Evolutionary conservation across 2,888 invertebrate species (phyloP).

Genomic region (Anorthoa munda): DNA sequence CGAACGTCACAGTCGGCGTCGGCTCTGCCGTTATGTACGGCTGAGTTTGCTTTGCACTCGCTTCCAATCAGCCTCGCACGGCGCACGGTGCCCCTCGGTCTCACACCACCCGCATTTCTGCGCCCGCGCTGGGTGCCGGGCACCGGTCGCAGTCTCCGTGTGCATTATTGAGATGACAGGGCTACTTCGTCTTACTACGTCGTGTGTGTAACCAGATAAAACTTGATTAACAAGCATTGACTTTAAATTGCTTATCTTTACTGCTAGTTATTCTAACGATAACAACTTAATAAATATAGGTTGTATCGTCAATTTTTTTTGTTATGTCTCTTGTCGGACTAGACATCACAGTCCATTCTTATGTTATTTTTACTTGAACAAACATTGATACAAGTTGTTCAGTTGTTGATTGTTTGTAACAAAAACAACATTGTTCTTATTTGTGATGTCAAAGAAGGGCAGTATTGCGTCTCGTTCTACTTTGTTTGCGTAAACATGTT

Average conservation of each 20-base stretch:
- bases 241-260: slow-evolving; percentile 3
- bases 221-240: neutral
- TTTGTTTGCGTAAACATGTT: slow-evolving; percentile 60
- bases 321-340: neutral
- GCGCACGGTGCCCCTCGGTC: neutral
- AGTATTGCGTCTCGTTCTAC: slow-evolving; percentile 35
- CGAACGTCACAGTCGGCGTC: slow-evolving; percentile 55
- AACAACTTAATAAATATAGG: neutral
- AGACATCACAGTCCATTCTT: neutral
- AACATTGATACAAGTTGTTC: neutral
- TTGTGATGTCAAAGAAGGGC: slow-evolving; percentile 44
- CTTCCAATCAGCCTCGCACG: slow-evolving; percentile 23
- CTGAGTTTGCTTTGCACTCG: slow-evolving; percentile 57
- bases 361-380: slow-evolving; percentile 19
- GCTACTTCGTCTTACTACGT: no score
- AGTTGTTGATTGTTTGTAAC: slow-evolving; percentile 6
- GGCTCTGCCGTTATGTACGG: slow-evolving; percentile 42
- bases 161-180: slow-evolving; percentile 25
- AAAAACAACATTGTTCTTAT: slow-evolving; percentile 40
- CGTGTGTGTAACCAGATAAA: slow-evolving; percentile 23
- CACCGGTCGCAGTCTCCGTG: slow-evolving; percentile 24
- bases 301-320: neutral
- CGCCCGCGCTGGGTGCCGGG: neutral
- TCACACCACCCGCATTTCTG: slow-evolving; percentile 5
- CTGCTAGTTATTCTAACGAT: neutral